phyloP scores from a whole-genome alignment of 2,113 vertebrate genomes.

The Motacilla tschutschensis region DNA sequence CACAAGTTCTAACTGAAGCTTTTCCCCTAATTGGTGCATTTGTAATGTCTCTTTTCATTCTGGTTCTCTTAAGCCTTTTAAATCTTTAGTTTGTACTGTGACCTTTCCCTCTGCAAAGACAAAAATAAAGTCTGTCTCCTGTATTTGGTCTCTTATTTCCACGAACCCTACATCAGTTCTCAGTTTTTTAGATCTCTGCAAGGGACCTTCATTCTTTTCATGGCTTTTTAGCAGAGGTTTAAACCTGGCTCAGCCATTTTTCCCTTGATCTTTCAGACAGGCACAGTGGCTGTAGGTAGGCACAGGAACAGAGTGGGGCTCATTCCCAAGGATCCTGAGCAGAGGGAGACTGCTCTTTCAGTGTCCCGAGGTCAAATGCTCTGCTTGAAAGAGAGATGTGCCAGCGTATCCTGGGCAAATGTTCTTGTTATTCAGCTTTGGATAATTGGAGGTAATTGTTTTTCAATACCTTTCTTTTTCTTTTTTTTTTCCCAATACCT shows the following conservation, averaged over 20 bases:
- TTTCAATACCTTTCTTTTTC: not conserved
- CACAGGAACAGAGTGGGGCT: not conserved
- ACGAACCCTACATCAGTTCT: not conserved
- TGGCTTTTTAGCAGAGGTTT: not conserved
- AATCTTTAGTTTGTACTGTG: not conserved
- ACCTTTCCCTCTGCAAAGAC: slow-evolving; percentile 12
- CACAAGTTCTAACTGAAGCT: slow-evolving; percentile 1
- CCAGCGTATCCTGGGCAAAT: not conserved
- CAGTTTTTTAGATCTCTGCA: not conserved
- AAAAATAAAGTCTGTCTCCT: not conserved
- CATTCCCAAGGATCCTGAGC: not conserved
- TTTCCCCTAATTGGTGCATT: not conserved
- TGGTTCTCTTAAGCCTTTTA: not conserved
- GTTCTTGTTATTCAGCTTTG: not conserved
- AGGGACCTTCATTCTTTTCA: not conserved
- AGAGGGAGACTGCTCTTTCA: not conserved
- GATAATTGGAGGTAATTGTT: not conserved
- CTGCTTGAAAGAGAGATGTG: not conserved
- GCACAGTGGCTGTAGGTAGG: not conserved
- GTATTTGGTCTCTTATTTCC: not conserved
- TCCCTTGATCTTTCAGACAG: not conserved
- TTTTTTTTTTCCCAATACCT: not conserved
- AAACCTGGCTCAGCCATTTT: not conserved
- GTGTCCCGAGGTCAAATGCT: not conserved
- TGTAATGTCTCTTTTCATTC: not conserved